These are phyloP conservation scores for Drosophila burlai DNA, from an alignment of 1,140 invertebrate species.

Conservation along the genomic window DNA sequence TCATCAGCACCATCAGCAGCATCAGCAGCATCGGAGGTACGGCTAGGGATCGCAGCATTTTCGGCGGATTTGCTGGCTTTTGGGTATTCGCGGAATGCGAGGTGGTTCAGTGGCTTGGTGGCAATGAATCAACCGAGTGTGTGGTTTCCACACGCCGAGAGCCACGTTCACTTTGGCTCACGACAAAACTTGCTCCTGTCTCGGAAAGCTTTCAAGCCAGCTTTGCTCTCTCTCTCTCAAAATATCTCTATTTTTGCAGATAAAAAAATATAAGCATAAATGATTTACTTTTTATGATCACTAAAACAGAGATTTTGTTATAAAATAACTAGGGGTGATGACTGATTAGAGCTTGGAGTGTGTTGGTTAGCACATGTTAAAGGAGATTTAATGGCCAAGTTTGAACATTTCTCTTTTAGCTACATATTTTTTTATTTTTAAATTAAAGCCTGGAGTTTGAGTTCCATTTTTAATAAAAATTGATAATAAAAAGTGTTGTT, in stretches of 20 bases:
- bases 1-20: background rate
- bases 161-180: conserved; percentile 66
- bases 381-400: background rate
- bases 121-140: conserved; percentile 54
- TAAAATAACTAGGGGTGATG: background rate
- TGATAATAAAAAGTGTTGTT: too few species aligned
- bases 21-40: background rate
- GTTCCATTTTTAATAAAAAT: background rate
- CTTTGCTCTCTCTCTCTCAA: conserved; percentile 3
- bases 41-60: conserved; percentile 33
- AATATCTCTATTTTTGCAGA: conserved; percentile 27
- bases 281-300: conserved; percentile 2
- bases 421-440: background rate
- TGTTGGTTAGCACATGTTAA: background rate
- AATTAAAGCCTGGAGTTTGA: background rate
- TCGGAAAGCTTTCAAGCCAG: conserved; percentile 30
- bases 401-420: background rate
- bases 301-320: background rate
- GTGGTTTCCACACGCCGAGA: conserved; percentile 46
- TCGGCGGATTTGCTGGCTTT: conserved; percentile 3
- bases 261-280: conserved; percentile 4
- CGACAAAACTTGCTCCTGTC: conserved; percentile 65
- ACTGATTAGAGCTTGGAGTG: background rate
- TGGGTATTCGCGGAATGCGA: conserved; percentile 45
- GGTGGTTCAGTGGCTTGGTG: conserved; percentile 45